Evolutionary conservation across 2,113 vertebrate genomes (phyloP), one percentile per base, ranked within the genome.

Genomic region (Sebastes fasciatus): DNA sequence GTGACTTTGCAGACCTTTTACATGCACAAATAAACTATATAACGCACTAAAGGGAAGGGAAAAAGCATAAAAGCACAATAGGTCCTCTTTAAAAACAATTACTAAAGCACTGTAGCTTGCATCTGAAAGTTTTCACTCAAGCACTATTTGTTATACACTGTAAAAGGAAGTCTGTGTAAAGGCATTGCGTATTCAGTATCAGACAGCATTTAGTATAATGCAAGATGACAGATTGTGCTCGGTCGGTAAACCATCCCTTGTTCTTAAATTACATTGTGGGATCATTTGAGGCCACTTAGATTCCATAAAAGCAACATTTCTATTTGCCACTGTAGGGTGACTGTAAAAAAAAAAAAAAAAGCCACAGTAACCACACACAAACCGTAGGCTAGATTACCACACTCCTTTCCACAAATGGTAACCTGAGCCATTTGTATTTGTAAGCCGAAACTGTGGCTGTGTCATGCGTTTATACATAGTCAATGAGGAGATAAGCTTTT

Each of bases 381-480:
- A 72, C 19, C 4, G 17, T 5, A 69, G 8, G 26, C 76, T 55
- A 0, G 34, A 72, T 6, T 26, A 34, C n/a, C 57, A 19, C 40
- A 13, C 43, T 78, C 3, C 16, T n/a, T n/a, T 51, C 26, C 34
- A 34, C 34, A 34, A 34, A 34, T 34, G 0, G 40, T 7, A 81
- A 57, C n/a, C 63, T 16, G 14, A 46, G 34, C 16, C 42, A 8
- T 54, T n/a, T 71, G 64, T 48, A 68, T 52, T 8, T 79, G 6
- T 26, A 42, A 68, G 62, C 26, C 6, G n/a, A 71, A 72, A 62
- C 74, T 64, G 69, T 52, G 52, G 64, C 55, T 67, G 45, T 65
- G 63, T 67, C 48, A 55, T n/a, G 16, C 55, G 63, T 68, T 71
- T 80, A 73, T 69, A 48, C 61, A 87, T 17, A 84, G 52, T 80